Base-by-base conservation (phyloP, 1,140 invertebrate genomes). In the Cherax quadricarinatus region DNA sequence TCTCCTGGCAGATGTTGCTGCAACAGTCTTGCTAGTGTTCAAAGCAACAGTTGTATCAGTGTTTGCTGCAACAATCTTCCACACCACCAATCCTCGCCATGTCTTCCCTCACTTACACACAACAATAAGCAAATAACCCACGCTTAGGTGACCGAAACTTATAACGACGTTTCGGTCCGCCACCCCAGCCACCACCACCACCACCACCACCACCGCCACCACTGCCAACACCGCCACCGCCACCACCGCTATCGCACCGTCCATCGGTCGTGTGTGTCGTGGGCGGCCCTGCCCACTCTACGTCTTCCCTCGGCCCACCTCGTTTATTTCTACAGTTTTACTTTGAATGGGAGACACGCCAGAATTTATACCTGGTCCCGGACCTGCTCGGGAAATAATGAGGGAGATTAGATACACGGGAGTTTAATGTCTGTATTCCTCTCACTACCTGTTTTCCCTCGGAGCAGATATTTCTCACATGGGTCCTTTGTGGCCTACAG, bases 231-330 rank as follows among this genome's bases (percentile, higher is more conserved):
- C 60, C 51, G 30, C 57, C 57, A 66, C 16, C 57, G 24, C 24
- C 53, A 62, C 21, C 62, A n/a, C 51, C n/a, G 66, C 53, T 21
- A 18, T 62, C 83, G 12, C 83, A 1, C 57, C 21, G n/a, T 24
- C 53, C 60, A 62, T 86, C 83, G 41, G 57, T 73, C 83, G 60
- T 86, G 18, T 73, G 60, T 86, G 57, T 73, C 83, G 60, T 41
- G 81, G 49, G 10, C 14, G 24, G 16, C 18, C 48, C 81, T 51
- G 21, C 24, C 83, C 24, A 21, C 66, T n/a, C 83, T 86, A 49
- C 83, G 3, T 73, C 83, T 66, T 49, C 14, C 60, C 66, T 73
- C 83, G 16, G 18, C 83, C 30, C 83, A 30, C 30, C 48, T 49
- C 83, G 16, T 73, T 53, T 57, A 57, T 66, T 49, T 83, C 53